Conservation (phyloP, 2,888 invertebrate genomes). For the Stenodema calcarata region DNA sequence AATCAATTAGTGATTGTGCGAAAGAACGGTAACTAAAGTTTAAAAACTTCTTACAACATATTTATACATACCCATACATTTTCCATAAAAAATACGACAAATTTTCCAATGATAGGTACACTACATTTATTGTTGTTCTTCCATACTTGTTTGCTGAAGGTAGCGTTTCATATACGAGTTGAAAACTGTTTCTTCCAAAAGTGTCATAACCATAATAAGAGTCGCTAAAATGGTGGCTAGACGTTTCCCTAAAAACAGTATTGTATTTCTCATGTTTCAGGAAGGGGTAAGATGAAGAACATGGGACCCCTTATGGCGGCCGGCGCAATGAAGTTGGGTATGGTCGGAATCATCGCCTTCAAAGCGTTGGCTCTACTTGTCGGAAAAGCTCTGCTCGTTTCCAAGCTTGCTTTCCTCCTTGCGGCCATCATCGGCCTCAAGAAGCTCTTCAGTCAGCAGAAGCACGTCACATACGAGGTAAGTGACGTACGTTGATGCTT, state of each 20-base stretch:
- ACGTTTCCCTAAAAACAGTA: not conserved
- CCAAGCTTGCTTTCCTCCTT: constrained; percentile 81
- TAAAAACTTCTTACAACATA: too few relatives aligned
- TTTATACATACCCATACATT: too few relatives aligned
- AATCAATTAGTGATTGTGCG: too few relatives aligned
- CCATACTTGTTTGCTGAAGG: too few relatives aligned
- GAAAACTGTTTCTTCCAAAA: too few relatives aligned
- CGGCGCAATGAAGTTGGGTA: constrained; percentile 79
- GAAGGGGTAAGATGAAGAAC: constrained; percentile 74
- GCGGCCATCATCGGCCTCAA: constrained; percentile 83
- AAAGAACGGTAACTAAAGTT: too few relatives aligned
- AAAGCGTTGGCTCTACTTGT: constrained; percentile 82
- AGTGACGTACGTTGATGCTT: not conserved
- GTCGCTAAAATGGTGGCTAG: too few relatives aligned
- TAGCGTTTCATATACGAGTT: too few relatives aligned
- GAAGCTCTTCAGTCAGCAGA: constrained; percentile 78
- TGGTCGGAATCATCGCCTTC: constrained; percentile 80
- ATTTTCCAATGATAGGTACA: too few relatives aligned
- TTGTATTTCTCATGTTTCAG: constrained; percentile 59
- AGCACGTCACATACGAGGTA: constrained; percentile 74
- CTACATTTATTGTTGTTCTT: too few relatives aligned
- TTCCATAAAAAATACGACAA: too few relatives aligned
- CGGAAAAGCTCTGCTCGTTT: constrained; percentile 83
- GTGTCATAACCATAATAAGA: too few relatives aligned
- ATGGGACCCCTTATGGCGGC: constrained; percentile 77